Conservation (phyloP, 2,113 vertebrate species). For the Scomber japonicus region DNA sequence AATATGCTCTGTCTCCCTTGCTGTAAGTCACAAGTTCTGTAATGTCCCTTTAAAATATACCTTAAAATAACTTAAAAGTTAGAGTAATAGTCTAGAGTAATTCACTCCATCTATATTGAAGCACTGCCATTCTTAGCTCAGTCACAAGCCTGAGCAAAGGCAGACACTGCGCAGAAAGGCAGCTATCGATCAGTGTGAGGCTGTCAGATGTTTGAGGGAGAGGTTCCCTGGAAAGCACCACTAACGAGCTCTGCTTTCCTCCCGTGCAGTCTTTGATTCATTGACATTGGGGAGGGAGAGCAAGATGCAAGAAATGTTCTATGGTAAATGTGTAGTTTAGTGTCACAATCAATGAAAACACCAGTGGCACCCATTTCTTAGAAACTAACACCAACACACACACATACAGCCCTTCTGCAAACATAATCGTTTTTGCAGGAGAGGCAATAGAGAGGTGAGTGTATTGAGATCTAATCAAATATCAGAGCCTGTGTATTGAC, state of each 20-base stretch:
- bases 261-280: conserved; percentile 75
- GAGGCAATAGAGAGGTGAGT: conserved; percentile 51
- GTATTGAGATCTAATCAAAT: conserved; percentile 73
- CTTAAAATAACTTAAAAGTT: neutral
- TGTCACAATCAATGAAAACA: conserved; percentile 77
- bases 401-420: conserved; percentile 11
- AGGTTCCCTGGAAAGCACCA: conserved; percentile 67
- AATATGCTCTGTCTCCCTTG: conserved; percentile 4
- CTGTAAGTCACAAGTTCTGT: conserved; percentile 36
- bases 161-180: conserved; percentile 60
- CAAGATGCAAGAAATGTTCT: conserved; percentile 57
- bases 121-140: conserved; percentile 54
- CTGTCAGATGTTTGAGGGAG: conserved; percentile 72
- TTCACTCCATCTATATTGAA: conserved; percentile 68
- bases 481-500: conserved; percentile 65
- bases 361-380: conserved; percentile 40
- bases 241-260: conserved; percentile 72
- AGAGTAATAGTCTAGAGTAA: conserved; percentile 58
- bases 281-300: conserved; percentile 45
- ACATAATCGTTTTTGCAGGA: conserved; percentile 58
- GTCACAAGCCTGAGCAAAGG: conserved; percentile 51
- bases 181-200: conserved; percentile 74
- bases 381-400: conserved; percentile 25
- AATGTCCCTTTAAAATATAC: conserved; percentile 26
- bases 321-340: conserved; percentile 73